Evolutionary conservation across 2,113 vertebrate species (phyloP).

Genomic region (Gymnorhina tibicen): DNA sequence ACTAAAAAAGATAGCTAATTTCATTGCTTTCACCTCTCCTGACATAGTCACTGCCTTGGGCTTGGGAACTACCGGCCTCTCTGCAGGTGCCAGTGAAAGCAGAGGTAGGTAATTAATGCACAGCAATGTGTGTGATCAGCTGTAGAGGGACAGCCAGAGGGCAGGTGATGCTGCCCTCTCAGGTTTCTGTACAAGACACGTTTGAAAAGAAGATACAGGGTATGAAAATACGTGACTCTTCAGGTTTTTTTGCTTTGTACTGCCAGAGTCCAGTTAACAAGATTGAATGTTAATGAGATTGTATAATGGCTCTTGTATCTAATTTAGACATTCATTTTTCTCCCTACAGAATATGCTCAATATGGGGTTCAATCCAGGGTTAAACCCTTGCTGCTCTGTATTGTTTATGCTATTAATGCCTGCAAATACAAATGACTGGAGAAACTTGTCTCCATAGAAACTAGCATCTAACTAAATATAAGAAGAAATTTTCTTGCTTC

Average conservation of each 20-base stretch:
- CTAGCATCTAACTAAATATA: conserved; percentile 43
- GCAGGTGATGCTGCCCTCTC: neutral
- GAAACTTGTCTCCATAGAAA: conserved; percentile 64
- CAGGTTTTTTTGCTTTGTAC: neutral
- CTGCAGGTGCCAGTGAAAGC: neutral
- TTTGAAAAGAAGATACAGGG: neutral
- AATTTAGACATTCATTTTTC: conserved; percentile 46
- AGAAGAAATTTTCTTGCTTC: conserved; percentile 30
- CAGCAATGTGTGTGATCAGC: neutral
- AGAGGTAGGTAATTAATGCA: neutral
- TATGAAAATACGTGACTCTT: neutral
- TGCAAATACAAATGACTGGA: conserved; percentile 55
- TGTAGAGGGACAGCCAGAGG: neutral
- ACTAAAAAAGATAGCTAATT: neutral
- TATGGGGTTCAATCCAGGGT: conserved; percentile 39
- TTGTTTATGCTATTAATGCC: conserved; percentile 47
- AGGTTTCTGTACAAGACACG: neutral
- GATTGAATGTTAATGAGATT: conserved; percentile 15
- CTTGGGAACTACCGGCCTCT: neutral
- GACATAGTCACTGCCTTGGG: neutral
- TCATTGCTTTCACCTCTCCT: neutral
- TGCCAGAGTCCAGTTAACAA: neutral
- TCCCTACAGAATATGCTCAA: conserved; percentile 1
- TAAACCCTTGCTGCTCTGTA: conserved; percentile 47
- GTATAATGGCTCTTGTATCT: conserved; percentile 9